Base-by-base conservation (phyloP, 23 tunicate genomes). In the Halocynthia aurantium region DNA sequence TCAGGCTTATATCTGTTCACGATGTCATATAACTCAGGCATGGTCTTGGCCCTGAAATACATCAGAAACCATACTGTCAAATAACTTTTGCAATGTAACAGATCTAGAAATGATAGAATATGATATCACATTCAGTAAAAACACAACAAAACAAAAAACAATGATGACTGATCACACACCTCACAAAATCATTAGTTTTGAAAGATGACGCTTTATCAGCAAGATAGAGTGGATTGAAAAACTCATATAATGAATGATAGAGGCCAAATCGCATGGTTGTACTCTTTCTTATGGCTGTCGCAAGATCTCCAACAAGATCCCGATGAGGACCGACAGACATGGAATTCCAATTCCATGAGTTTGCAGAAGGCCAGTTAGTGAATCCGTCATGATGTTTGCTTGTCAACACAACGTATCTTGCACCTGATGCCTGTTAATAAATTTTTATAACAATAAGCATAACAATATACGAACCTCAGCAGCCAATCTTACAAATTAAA, bases 11-110 rank as follows among this genome's bases (percentile, higher is more conserved):
- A 92, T 49, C 75, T 77, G 73, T 75, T 82, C 55, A 92, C 92
- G 54, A 92, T 85, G 73, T 92, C 98, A 75, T 92, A 86, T 62
- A 92, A 62, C 51, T 86, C 91, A n/a, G 98, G 98, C 92, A 82
- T 82, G 7, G 92, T 86, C 71, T 86, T 86, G 18, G 53, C 19
- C 22, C 52, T 77, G 57, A 74, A 12, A 74, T 31, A 31, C 1
- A 31, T 31, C 2, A 31, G 4, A 31, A 1, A 31, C 44, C 44
- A 31, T 31, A 31, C 44, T 31, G 44, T 31, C 2, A 31, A 31
- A 31, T 4, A 31, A 31, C 44, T 31, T 31, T 31, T 31, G 44
- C 44, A 31, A 31, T 31, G 44, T 31, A 31, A 31, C 44, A 31
- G 1, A 31, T 31, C 44, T 31, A 4, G 44, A 31, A 31, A 31